These are phyloP conservation scores for Acromyrmex charruanus DNA, from an alignment of 1,140 invertebrate species.

Conservation along the genomic window DNA sequence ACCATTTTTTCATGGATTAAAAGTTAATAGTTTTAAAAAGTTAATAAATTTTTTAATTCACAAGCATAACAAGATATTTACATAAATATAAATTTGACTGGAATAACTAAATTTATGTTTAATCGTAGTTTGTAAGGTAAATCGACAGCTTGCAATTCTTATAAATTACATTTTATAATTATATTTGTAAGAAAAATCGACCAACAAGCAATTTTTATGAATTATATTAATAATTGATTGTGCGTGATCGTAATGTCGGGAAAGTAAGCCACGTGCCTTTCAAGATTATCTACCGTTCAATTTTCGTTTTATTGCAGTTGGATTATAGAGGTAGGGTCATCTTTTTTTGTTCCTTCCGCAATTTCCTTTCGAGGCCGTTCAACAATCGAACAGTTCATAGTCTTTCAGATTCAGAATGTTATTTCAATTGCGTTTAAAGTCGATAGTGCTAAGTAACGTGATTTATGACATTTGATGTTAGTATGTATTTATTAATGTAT, in stretches of 20 bases:
- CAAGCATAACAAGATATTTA: not conserved
- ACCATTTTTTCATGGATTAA: slow-evolving; percentile 10
- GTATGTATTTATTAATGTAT: not conserved
- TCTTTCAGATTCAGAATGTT: slow-evolving; percentile 64
- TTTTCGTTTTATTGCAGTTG: slow-evolving; percentile 56
- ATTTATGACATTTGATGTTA: slow-evolving; percentile 7
- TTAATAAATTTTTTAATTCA: slow-evolving; percentile 23
- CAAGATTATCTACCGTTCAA: not conserved
- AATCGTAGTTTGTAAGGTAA: not conserved
- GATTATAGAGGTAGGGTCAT: slow-evolving; percentile 54
- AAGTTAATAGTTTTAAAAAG: not conserved
- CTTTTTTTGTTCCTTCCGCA: slow-evolving; percentile 72
- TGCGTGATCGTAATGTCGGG: not conserved
- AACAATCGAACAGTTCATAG: slow-evolving; percentile 55
- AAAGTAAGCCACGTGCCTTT: slow-evolving; percentile 15
- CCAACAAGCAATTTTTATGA: not conserved
- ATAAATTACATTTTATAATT: no score
- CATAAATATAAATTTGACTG: slow-evolving; percentile 2
- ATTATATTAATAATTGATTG: not conserved
- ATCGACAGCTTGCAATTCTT: not conserved
- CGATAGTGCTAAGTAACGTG: slow-evolving; percentile 38
- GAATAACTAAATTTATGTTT: not conserved
- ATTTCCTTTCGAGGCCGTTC: slow-evolving; percentile 67
- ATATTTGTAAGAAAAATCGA: not conserved
- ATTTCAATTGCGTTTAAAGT: slow-evolving; percentile 66